These are phyloP conservation scores for Hemithea aestivaria DNA, from an alignment of 2,888 invertebrate species.

Conservation along the genomic window DNA sequence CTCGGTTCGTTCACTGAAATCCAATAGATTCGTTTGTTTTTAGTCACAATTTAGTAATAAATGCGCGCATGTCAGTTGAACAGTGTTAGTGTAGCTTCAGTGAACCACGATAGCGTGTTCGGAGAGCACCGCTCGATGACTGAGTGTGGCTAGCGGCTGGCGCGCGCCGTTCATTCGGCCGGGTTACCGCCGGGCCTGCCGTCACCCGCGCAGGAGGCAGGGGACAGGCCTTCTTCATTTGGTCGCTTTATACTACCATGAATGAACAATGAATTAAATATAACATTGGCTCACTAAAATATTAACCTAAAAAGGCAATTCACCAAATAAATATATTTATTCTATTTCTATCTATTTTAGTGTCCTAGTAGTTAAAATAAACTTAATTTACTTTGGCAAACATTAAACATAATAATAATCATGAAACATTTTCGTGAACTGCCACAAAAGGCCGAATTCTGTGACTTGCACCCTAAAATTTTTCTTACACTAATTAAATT, in stretches of 20 bases:
- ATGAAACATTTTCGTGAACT: no score
- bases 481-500: no score
- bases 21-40: conserved; percentile 63
- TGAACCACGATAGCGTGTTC: conserved; percentile 33
- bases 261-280: conserved; percentile 34
- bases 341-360: no score
- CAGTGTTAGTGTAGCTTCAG: conserved; percentile 36
- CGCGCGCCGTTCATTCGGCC: conserved; percentile 46
- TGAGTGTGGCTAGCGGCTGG: conserved; percentile 42
- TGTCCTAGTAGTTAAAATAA: no score
- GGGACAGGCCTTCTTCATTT: conserved; percentile 31
- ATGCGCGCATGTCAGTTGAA: conserved; percentile 65
- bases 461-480: no score
- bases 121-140: conserved; percentile 71
- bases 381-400: no score
- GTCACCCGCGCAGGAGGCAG: conserved; percentile 19
- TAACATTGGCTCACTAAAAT: conserved; percentile 26
- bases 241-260: conserved; percentile 41
- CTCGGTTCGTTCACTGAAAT: conserved; percentile 66
- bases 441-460: no score
- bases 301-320: conserved; percentile 4
- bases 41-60: conserved; percentile 61
- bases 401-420: no score
- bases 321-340: no score
- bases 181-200: conserved; percentile 36